Percentiles rank a stretch among this genome's conserved stretches.
Conservation (phyloP, 2,888 invertebrate genomes). For the Mythimna pallens region DNA sequence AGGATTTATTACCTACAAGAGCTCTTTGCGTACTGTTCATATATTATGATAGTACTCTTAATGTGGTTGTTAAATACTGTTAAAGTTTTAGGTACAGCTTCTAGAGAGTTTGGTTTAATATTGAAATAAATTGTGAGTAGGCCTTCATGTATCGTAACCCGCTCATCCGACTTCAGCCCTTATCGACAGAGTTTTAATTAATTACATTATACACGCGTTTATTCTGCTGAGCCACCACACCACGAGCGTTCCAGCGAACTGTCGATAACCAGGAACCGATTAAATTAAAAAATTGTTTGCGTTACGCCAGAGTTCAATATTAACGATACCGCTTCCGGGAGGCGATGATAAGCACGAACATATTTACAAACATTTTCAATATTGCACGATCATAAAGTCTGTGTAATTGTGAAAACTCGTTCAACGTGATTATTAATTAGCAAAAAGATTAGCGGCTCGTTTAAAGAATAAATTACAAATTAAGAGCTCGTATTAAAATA, state of each 20-base stretch:
- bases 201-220: background rate
- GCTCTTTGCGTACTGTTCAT: background rate
- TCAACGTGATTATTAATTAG: background rate
- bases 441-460: background rate
- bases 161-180: background rate
- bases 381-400: background rate
- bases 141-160: background rate
- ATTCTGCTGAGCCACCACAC: background rate
- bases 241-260: background rate
- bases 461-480: slow-evolving; percentile 15
- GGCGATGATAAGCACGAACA: background rate
- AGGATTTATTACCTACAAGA: background rate
- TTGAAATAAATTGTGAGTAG: too few species aligned
- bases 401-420: background rate
- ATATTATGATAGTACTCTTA: background rate
- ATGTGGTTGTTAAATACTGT: background rate
- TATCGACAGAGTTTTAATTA: background rate
- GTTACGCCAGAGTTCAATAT: background rate
- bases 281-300: slow-evolving; percentile 24
- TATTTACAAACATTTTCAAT: background rate
- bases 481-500: slow-evolving; percentile 12
- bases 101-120: too few species aligned
- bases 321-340: background rate
- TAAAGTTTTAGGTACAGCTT: too few species aligned
- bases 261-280: background rate